These are phyloP conservation scores for Atopsyche davidsoni DNA, from an alignment of 1,140 invertebrate genomes.

Conservation along the genomic window DNA sequence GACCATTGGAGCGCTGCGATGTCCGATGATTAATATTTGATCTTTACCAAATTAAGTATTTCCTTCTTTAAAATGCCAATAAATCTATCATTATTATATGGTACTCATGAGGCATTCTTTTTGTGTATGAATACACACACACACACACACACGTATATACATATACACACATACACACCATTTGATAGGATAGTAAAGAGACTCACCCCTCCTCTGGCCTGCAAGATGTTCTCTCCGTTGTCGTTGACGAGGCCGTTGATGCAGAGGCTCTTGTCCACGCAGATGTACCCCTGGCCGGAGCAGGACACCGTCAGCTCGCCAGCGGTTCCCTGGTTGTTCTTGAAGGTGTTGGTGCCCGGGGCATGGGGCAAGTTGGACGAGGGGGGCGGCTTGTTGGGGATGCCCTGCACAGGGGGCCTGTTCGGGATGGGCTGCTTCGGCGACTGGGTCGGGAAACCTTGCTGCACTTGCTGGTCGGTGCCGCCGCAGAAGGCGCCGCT, in stretches of 20 bases:
- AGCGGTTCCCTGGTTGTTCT: constrained; percentile 33
- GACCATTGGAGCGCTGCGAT: too few relatives aligned
- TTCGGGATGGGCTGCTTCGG: neutral
- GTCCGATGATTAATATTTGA: too few relatives aligned
- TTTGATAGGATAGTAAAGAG: too few relatives aligned
- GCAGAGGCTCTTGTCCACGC: constrained; percentile 51
- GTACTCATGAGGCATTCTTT: too few relatives aligned
- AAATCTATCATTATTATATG: too few relatives aligned
- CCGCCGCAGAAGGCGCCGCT: constrained; percentile 18
- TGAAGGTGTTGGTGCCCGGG: constrained; percentile 27
- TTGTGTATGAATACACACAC: too few relatives aligned
- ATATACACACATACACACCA: too few relatives aligned
- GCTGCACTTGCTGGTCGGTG: constrained; percentile 10
- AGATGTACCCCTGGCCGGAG: constrained; percentile 48
- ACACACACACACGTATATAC: too few relatives aligned
- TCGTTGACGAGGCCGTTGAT: constrained; percentile 50
- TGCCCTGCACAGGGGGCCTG: neutral
- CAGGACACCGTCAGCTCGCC: constrained; percentile 45
- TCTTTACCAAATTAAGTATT: too few relatives aligned
- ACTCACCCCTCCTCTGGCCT: constrained; percentile 43
- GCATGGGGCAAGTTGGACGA: constrained; percentile 18
- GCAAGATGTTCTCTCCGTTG: constrained; percentile 42
- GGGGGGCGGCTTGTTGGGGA: constrained; percentile 14
- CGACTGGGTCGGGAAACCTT: neutral
- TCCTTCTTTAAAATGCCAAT: too few relatives aligned